Evolutionary conservation across 1,140 invertebrate genomes (phyloP).

Genomic region (Hyphantria cunea): DNA sequence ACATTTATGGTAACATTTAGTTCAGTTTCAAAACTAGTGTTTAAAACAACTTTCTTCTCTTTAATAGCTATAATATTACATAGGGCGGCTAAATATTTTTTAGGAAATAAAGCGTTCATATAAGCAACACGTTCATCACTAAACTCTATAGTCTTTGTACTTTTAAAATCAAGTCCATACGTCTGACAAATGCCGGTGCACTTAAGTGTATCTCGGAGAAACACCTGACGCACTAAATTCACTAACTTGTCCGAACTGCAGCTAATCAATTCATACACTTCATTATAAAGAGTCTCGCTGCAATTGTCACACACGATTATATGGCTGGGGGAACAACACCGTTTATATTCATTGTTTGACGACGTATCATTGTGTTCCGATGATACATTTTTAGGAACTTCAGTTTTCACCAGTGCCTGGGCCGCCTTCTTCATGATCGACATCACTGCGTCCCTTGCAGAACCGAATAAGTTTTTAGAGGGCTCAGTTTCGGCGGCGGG

Average conservation of each 20-base stretch:
- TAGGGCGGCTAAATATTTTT: conserved; percentile 87
- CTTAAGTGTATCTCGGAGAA: conserved; percentile 82
- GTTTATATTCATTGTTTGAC: conserved; percentile 77
- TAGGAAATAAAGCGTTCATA: conserved; percentile 83
- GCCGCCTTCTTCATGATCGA: conserved; percentile 95
- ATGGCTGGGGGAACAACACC: conserved; percentile 85
- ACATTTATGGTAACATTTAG: conserved; percentile 77
- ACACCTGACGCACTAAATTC: conserved; percentile 80
- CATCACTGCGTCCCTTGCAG: conserved; percentile 92
- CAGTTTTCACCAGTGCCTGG: conserved; percentile 88
- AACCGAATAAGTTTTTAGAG: conserved; percentile 89
- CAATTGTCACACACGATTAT: conserved; percentile 88
- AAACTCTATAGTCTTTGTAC: conserved; percentile 75
- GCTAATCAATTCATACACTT: conserved; percentile 86
- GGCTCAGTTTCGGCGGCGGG: conserved; percentile 71
- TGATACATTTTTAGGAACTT: conserved; percentile 82
- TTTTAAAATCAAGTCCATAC: conserved; percentile 84
- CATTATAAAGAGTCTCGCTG: conserved; percentile 84
- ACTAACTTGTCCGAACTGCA: conserved; percentile 83
- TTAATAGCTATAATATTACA: conserved; percentile 87
- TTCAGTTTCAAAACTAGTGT: conserved; percentile 82
- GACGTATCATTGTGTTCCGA: conserved; percentile 70
- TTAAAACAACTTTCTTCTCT: conserved; percentile 86
- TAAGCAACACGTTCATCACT: conserved; percentile 77
- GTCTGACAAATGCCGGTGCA: conserved; percentile 81